Conservation (phyloP, 1,140 invertebrate genomes). For the Drosophila tropicalis region DNA sequence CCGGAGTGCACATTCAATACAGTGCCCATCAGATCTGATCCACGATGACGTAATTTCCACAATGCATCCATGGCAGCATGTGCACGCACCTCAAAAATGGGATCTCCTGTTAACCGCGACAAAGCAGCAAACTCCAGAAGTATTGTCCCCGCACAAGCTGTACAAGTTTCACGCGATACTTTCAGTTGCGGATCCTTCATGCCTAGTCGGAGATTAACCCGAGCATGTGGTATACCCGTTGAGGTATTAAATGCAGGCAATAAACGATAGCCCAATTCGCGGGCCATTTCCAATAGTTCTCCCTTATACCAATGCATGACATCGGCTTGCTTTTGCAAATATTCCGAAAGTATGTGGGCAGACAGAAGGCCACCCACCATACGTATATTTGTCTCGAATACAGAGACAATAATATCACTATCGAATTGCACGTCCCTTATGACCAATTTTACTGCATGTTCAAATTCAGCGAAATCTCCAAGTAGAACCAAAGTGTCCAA, state of each 20-base stretch:
- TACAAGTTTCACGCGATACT: slow-evolving; percentile 95
- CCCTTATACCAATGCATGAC: slow-evolving; percentile 95
- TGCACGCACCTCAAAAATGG: slow-evolving; percentile 97
- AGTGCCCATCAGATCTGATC: slow-evolving; percentile 96
- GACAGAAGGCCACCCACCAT: slow-evolving; percentile 96
- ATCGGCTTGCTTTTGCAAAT: slow-evolving; percentile 90
- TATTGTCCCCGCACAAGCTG: slow-evolving; percentile 99
- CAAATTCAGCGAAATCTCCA: slow-evolving; percentile 97
- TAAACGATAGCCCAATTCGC: slow-evolving; percentile 95
- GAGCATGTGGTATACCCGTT: slow-evolving; percentile 98
- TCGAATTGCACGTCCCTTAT: slow-evolving; percentile 95
- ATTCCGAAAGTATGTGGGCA: slow-evolving; percentile 94
- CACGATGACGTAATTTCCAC: slow-evolving; percentile 96
- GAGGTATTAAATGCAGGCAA: slow-evolving; percentile 98
- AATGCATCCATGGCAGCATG: slow-evolving; percentile 98
- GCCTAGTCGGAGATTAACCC: slow-evolving; percentile 96
- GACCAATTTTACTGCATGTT: slow-evolving; percentile 93
- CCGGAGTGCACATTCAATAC: slow-evolving; percentile 98
- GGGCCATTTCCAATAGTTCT: slow-evolving; percentile 94
- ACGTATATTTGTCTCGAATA: slow-evolving; percentile 99
- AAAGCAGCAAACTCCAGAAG: slow-evolving; percentile 98
- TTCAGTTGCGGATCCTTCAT: slow-evolving; percentile 90
- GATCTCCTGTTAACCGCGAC: slow-evolving; percentile 94
- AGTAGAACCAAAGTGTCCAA: slow-evolving; percentile 96
- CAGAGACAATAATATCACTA: slow-evolving; percentile 97